Base-by-base conservation (phyloP, 2,888 invertebrate species). In the Pterostichus niger region DNA sequence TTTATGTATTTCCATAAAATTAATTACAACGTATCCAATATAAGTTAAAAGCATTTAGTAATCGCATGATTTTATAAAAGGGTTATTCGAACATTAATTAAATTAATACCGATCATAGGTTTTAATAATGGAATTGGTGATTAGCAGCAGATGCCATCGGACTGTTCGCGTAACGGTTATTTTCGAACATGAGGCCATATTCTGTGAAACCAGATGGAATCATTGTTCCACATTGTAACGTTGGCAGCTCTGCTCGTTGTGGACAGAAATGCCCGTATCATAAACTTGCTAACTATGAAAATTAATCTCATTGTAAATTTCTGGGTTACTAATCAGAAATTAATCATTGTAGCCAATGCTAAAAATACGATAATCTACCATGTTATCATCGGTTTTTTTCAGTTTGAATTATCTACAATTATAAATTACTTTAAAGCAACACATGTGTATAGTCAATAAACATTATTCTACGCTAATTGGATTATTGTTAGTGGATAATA, bases 111-210 rank as follows among this genome's bases (percentile, higher is more conserved):
- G 46, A 79, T 79, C 79, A 79, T 64, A 68, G 68, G 79, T 79
- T 79, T 79, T 79, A 61, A 79, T 79, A 79, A 79, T 79, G 68
- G 68, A 49, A 79, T 52, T 49, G 79, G 64, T 52, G 79, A 79
- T 79, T 79, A 79, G 79, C 64, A 24, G 49, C 79, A 79, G 79
- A 79, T 79, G 64, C 79, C 64, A 64, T 79, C 49, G 59, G 46
- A 78, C 44, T 44, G 40, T 17, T 59, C 6, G 40, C 35, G 46
- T 33, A 79, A 79, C 79, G 79, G 44, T 68, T 79, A 64, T 79
- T 49, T 59, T 79, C 68, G 15, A 52, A 68, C 79, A 79, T 52
- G 24, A 13, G 75, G 52, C 75, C 33, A 71, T 64, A 15, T 33
- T 6, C 40, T 33, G 40, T 64, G 73, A 46, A 73, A 24, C 73